Base-by-base conservation (phyloP, 1,140 invertebrate species). In the Euwallacea fornicatus region DNA sequence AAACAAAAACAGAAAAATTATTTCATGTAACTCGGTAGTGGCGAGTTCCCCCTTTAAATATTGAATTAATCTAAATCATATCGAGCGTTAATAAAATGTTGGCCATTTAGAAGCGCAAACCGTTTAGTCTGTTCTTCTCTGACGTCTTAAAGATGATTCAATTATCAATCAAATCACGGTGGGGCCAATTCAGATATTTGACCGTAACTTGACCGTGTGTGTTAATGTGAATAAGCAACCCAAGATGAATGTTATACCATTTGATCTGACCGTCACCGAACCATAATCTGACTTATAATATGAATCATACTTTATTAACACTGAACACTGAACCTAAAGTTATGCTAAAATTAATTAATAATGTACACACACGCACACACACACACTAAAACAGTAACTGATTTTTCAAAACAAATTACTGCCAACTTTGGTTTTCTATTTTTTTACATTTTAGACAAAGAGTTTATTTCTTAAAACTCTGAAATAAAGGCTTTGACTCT, bases 291-390 rank as follows among this genome's bases (percentile, higher is more conserved):
- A 2, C 21, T 33, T 4, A 33, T 33, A 50, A 50, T 15, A 10
- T 58, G 21, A 58, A 33, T 21, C 10, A n/a, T 58, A 6, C 10
- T 56, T 56, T 58, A 10, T 58, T 11, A 15, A 58, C 21, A 58
- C 9, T 11, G 46, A 50, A 11, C 13, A 50, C 46, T 3, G 21
- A 4, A 50, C 46, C 13, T 50, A 58, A 58, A 58, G 10, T 58
- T 58, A 9, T 21, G 15, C 21, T 41, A 10, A n/a, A 58, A n/a
- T 16, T 58, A 58, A 58, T 58, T 58, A 58, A 33, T 16, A 59
- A 43, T n/a, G 9, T 60, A 50, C 56, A 68, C 58, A 68, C 60
- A 68, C 66, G 60, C 33, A 3, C 50, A 50, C 56, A 68, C 58
- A 68, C 60, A 68, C 66, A 68, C 33, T 44, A 56, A 44, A 59